These are phyloP conservation scores for Drosophila seguyi DNA, from an alignment of 1,140 invertebrate species.

Conservation along the genomic window DNA sequence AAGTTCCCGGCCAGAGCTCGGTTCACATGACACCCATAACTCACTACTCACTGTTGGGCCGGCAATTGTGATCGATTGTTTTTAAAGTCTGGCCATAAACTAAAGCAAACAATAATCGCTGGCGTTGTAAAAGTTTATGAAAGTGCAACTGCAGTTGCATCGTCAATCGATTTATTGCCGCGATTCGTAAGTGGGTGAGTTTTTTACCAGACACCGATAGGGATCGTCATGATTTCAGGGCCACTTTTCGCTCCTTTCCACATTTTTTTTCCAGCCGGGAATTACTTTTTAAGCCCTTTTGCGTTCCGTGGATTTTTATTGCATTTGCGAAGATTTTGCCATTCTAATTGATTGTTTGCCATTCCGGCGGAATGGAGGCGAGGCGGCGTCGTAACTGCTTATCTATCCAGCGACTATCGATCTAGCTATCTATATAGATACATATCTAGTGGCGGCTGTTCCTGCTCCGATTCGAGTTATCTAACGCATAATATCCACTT, in stretches of 20 bases:
- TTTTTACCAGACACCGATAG: conserved; percentile 26
- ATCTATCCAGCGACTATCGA: conserved; percentile 68
- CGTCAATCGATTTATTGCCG: conserved; percentile 74
- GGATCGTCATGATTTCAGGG: conserved; percentile 56
- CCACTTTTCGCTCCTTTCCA: conserved; percentile 38
- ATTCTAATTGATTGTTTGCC: conserved; percentile 82
- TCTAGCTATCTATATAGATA: conserved; percentile 49
- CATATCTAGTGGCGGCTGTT: conserved; percentile 41
- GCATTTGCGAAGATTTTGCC: conserved; percentile 79
- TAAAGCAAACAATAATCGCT: conserved; percentile 77
- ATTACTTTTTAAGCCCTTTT: conserved; percentile 81
- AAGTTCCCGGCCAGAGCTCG: conserved; percentile 11
- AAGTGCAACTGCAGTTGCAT: conserved; percentile 50
- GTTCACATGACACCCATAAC: conserved; percentile 38
- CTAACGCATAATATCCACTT: conserved; percentile 77
- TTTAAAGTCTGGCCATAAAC: conserved; percentile 73
- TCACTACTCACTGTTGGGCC: conserved; percentile 1
- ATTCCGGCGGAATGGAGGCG: conserved; percentile 42
- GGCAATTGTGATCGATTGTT: conserved; percentile 72
- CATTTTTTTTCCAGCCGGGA: conserved; percentile 59
- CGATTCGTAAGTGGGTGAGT: conserved; percentile 44
- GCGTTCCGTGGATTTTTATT: conserved; percentile 73
- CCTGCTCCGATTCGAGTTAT: conserved; percentile 65
- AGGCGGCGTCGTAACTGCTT: conserved; percentile 33
- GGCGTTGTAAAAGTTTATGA: conserved; percentile 71